These are phyloP conservation scores for Hystrix brachyura DNA, from an alignment of 2,113 vertebrate genomes.

Conservation along the genomic window DNA sequence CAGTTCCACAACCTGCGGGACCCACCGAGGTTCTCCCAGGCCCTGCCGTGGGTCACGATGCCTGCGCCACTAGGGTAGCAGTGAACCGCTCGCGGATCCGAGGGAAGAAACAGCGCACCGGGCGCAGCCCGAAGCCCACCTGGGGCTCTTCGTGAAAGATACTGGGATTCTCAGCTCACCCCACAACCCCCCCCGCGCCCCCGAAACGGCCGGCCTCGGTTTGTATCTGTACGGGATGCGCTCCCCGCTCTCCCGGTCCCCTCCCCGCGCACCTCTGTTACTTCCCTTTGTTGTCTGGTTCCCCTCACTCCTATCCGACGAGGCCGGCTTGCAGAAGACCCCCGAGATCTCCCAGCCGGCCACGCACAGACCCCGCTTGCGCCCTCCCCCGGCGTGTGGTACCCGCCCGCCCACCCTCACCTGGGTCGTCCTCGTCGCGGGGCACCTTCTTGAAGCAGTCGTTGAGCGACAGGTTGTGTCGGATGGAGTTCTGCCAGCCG, in stretches of 20 bases:
- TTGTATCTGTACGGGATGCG: not conserved
- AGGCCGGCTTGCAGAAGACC: not conserved
- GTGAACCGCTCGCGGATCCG: not conserved
- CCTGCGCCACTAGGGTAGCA: not conserved
- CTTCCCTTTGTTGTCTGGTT: not conserved
- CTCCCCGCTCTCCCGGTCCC: not conserved
- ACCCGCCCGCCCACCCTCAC: slow-evolving; percentile 84
- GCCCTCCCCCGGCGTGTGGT: not conserved
- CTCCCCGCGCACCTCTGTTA: too few species aligned
- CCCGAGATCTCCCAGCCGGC: not conserved
- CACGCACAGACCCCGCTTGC: not conserved
- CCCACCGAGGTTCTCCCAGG: not conserved
- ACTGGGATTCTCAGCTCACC: not conserved
- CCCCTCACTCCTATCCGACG: not conserved
- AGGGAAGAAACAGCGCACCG: accelerated
- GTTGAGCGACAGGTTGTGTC: slow-evolving; percentile 96
- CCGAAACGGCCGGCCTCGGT: not conserved
- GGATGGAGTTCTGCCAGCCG: slow-evolving; percentile 97
- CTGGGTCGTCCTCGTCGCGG: slow-evolving; percentile 97
- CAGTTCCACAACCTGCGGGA: not conserved
- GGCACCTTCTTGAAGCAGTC: slow-evolving; percentile 98
- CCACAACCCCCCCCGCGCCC: not conserved
- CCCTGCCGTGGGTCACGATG: accelerated
- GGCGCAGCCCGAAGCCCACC: not conserved
- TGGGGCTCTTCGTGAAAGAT: not conserved